A percentile compares a stretch with the other conserved stretches of the same genome.
phyloP scores from a whole-genome alignment of 2,797 vertebrate species.

The Bradypodion ventrale region DNA sequence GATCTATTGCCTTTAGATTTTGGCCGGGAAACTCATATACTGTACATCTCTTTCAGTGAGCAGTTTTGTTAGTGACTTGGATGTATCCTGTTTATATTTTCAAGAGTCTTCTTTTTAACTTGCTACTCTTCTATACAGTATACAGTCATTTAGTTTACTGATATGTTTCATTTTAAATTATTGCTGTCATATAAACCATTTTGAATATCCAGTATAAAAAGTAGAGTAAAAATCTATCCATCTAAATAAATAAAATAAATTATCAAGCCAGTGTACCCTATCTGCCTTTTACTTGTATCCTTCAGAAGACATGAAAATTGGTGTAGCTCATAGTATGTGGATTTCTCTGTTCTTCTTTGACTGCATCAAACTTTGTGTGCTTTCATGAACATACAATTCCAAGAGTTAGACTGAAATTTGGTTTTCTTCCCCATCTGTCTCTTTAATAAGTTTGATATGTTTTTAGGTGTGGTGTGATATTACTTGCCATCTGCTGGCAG shows the following conservation, averaged over 20 bases:
- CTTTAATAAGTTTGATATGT: background rate
- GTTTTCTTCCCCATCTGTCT: no score
- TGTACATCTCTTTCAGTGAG: background rate
- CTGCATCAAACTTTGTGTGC: background rate
- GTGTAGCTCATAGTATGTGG: background rate
- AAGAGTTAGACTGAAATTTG: no score
- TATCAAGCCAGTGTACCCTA: background rate
- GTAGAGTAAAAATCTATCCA: background rate
- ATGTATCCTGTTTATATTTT: background rate
- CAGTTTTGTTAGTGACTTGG: background rate
- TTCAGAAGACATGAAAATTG: background rate
- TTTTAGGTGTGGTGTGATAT: background rate
- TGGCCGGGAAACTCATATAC: no score
- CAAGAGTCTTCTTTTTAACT: no score
- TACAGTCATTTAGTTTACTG: background rate
- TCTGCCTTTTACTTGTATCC: background rate
- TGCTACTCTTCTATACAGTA: background rate
- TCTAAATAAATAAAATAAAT: background rate
- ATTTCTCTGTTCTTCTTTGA: background rate
- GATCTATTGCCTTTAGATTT: background rate
- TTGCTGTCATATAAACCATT: background rate
- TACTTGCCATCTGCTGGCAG: constrained; percentile 19
- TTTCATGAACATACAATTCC: no score
- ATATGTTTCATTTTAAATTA: background rate
- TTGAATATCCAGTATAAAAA: no score